A percentile compares a stretch with the other conserved stretches of the same genome.
Evolutionary conservation across 2,888 invertebrate species (phyloP).

Genomic region (Callyntrura guangdongensis): DNA sequence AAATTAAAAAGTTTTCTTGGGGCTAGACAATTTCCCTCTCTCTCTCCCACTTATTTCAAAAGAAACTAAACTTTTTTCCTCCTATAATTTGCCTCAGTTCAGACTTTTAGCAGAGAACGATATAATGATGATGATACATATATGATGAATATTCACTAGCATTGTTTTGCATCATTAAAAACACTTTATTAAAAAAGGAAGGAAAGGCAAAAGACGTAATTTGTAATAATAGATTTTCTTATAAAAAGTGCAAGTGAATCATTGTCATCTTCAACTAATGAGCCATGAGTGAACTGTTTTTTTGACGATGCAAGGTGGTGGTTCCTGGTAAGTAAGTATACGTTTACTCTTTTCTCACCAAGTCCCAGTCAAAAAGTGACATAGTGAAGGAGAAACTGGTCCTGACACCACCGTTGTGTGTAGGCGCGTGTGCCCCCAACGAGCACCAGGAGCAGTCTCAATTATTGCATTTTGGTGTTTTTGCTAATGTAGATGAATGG

Average conservation of each 20-base stretch:
- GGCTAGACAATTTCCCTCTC: not conserved
- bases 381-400: constrained; percentile 40
- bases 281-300: constrained; percentile 57
- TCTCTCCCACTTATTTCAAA: not conserved
- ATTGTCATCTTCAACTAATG: constrained; percentile 51
- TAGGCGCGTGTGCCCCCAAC: not conserved
- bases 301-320: not conserved
- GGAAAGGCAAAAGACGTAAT: constrained; percentile 37
- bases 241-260: constrained; percentile 42
- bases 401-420: not conserved
- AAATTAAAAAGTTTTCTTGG: constrained; percentile 69
- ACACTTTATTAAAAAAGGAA: not conserved
- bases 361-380: constrained; percentile 35
- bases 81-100: not conserved
- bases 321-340: not conserved
- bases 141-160: constrained; percentile 11
- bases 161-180: constrained; percentile 2
- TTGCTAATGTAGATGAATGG: constrained; percentile 54
- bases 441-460: constrained; percentile 15
- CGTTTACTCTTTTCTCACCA: not conserved
- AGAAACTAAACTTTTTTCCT: constrained; percentile 32
- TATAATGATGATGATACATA: constrained; percentile 4
- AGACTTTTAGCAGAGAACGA: not conserved
- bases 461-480: constrained; percentile 18
- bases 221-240: constrained; percentile 31